phyloP scores from a whole-genome alignment of 2,888 invertebrate species.

The Lissonota sp. region DNA sequence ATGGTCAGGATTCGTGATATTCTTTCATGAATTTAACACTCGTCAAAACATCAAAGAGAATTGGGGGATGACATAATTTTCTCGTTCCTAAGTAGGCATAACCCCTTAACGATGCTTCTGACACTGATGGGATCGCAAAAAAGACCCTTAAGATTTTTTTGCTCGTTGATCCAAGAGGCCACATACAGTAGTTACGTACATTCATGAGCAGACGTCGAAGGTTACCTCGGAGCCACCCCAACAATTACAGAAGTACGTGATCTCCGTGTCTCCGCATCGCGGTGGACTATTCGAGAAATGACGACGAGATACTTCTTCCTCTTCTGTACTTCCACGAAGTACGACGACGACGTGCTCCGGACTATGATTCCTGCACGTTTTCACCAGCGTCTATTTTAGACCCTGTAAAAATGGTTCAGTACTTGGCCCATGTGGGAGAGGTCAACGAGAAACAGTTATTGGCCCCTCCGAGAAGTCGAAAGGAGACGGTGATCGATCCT shows the following conservation, averaged over 20 bases:
- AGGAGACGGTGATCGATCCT: not conserved
- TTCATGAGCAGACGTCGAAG: constrained; percentile 73
- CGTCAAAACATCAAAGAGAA: too few relatives aligned
- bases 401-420: not conserved
- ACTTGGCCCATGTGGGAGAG: not conserved
- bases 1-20: too few relatives aligned
- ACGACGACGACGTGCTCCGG: constrained; percentile 24
- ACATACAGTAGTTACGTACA: constrained; percentile 60
- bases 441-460: not conserved
- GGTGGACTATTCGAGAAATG: constrained; percentile 11
- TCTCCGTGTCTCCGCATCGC: constrained; percentile 56
- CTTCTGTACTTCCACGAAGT: constrained; percentile 42
- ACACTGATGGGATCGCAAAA: not conserved
- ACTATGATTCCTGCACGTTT: constrained; percentile 10
- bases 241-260: constrained; percentile 80
- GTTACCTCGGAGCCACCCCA: constrained; percentile 73
- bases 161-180: not conserved
- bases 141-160: constrained; percentile 44
- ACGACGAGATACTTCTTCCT: constrained; percentile 22
- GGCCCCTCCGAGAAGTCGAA: not conserved
- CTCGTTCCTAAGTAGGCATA: too few relatives aligned
- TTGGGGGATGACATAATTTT: too few relatives aligned
- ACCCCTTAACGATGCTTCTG: too few relatives aligned
- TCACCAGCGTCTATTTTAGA: constrained; percentile 11
- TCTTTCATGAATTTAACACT: too few relatives aligned